Evolutionary conservation across 2,113 vertebrate species (phyloP), one percentile per base, ranked within the genome.

Genomic region (Thunnus thynnus): DNA sequence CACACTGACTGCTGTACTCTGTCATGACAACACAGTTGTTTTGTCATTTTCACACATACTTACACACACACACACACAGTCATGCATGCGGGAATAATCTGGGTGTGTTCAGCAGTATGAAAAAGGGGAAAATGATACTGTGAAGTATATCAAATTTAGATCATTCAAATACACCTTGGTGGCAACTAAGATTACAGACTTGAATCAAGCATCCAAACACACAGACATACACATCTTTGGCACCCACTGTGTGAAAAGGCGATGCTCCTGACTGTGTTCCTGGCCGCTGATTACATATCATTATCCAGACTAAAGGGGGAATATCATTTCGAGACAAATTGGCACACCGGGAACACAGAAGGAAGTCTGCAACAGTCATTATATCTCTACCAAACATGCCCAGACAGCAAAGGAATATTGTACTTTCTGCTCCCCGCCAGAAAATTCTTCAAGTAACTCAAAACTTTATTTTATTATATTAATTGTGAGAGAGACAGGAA

Each of bases 261-360:
- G 3, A 56, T 46, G 60, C 66, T 61, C 36, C 70, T 72, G 48
- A 54, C 80, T 83, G 65, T 69, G 72, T 80, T 73, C 72, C 62
- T 72, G 60, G 41, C 64, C 55, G 46, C 67, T 91, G 80, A 91
- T 87, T 83, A 76, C 58, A 81, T 72, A 73, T 85, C 55, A 79
- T 80, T 50, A 84, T 63, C 32, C 62, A 80, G 18, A 47, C 41
- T 52, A 60, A 77, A 85, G 41, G 16, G 30, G 18, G 61, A 67
- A 78, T 83, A 86, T 90, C 46, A 83, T 81, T 88, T 86, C 22
- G 57, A 79, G 32, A 86, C 82, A 93, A 89, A 91, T 62, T 89
- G 67, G 66, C 81, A 80, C 83, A 88, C 62, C 51, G 57, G 61
- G 71, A 85, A 70, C 55, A 74, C 62, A 44, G 73, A 67, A 52